A percentile compares a stretch with the other conserved stretches of the same genome.
Evolutionary conservation across 2,113 vertebrate genomes (phyloP).

Genomic region (Antennarius striatus): DNA sequence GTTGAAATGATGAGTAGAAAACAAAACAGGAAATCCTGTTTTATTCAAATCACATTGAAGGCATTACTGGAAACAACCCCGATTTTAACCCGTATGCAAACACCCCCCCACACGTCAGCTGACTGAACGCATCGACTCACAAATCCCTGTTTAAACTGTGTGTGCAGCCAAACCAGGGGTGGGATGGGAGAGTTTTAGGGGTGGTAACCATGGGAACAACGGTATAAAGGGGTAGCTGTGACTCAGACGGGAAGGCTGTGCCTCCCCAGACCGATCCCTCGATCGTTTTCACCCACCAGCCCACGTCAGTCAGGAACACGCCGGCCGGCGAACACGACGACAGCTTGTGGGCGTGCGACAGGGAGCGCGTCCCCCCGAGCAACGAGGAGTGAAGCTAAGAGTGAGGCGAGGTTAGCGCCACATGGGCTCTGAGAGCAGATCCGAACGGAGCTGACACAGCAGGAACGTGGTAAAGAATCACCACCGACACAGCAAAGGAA

Average conservation of each 20-base stretch:
- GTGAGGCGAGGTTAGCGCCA: constrained; percentile 12
- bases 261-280: constrained; percentile 8
- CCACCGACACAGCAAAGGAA: no score
- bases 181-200: constrained; percentile 27
- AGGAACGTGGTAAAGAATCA: no score
- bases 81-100: no score
- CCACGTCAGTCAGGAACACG: constrained; percentile 17
- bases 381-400: constrained; percentile 22
- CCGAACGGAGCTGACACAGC: not conserved
- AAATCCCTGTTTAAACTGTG: constrained; percentile 33
- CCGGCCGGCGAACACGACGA: not conserved
- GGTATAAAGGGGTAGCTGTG: constrained; percentile 46
- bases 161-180: constrained; percentile 16
- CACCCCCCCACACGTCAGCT: not conserved
- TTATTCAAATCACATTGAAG: not conserved
- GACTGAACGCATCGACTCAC: constrained; percentile 14
- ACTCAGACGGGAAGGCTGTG: constrained; percentile 51
- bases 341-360: constrained; percentile 38
- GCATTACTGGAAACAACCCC: no score
- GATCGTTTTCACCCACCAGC: constrained; percentile 22
- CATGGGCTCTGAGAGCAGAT: constrained; percentile 5
- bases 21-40: not conserved
- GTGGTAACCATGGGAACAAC: constrained; percentile 67
- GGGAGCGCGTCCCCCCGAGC: not conserved
- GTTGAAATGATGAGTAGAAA: no score